These are phyloP conservation scores for Anolis sagrei DNA, from an alignment of 2,113 vertebrate genomes.

Conservation along the genomic window DNA sequence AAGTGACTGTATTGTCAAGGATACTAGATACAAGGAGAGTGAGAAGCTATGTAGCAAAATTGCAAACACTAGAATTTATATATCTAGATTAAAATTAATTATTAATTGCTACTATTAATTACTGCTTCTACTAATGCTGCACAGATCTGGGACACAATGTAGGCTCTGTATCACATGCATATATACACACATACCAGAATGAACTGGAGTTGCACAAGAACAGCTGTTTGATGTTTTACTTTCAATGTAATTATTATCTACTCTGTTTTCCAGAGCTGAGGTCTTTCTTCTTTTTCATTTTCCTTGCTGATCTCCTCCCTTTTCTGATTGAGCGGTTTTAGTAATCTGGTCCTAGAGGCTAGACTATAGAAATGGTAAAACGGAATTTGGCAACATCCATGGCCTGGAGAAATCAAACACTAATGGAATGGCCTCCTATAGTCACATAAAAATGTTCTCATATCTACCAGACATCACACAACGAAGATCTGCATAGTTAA, in stretches of 20 bases:
- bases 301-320: neutral
- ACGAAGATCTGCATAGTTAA: too few relatives aligned
- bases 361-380: neutral
- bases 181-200: neutral
- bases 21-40: neutral
- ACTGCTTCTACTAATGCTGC: neutral
- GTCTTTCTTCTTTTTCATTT: neutral
- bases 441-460: neutral
- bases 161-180: neutral
- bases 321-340: neutral
- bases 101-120: neutral
- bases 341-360: too few relatives aligned
- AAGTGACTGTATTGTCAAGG: neutral
- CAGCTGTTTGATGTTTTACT: neutral
- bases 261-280: neutral
- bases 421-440: too few relatives aligned
- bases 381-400: neutral
- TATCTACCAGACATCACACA: neutral
- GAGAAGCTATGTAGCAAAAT: neutral
- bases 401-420: too few relatives aligned
- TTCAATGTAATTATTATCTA: neutral
- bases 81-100: constrained; percentile 4
- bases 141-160: neutral
- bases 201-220: neutral
- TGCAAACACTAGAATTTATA: neutral